Evolutionary conservation across 2,888 invertebrate genomes (phyloP), one percentile per base, ranked within the genome.

Genomic region (Zaprionus obscuricornis): DNA sequence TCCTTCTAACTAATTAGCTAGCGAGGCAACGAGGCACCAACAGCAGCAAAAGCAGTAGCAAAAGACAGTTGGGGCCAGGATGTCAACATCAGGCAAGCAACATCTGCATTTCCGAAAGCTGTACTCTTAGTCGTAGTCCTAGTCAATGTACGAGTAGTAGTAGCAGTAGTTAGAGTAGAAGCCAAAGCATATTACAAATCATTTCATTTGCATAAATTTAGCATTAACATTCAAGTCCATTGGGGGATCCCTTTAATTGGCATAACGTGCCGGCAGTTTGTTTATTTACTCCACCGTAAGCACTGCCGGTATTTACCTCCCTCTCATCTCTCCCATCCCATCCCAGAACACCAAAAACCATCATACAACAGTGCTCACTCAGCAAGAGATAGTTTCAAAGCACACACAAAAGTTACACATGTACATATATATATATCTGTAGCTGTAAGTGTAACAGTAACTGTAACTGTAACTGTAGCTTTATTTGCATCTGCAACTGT

Each of bases 161-260:
- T n/a, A n/a, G n/a, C n/a, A n/a, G n/a, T n/a, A n/a, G n/a, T n/a
- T n/a, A n/a, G n/a, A n/a, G n/a, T n/a, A n/a, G n/a, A n/a, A n/a
- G n/a, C n/a, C n/a, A n/a, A n/a, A n/a, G 74, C 56, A 65, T 74
- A 74, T 69, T 74, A 74, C 70, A 74, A 74, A 72, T 72, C 74
- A 74, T 74, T 74, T 69, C 36, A 72, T 72, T 72, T 74, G 57
- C 72, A 72, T 72, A 74, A 72, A 74, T 74, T 74, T 36, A 37
- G 42, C 72, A 72, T 72, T 72, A 65, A 55, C 54, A 74, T 59
- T 60, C 70, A 46, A 52, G 46, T 51, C 47, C 46, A 8, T 26
- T 17, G 22, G 10, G 47, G 54, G 26, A 60, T 49, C 31, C 52
- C 49, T 65, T 73, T 63, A 67, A 73, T 67, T 68, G 73, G 63